Conservation (phyloP, 2,113 vertebrate genomes). For the Sakesphorus luctuosus region DNA sequence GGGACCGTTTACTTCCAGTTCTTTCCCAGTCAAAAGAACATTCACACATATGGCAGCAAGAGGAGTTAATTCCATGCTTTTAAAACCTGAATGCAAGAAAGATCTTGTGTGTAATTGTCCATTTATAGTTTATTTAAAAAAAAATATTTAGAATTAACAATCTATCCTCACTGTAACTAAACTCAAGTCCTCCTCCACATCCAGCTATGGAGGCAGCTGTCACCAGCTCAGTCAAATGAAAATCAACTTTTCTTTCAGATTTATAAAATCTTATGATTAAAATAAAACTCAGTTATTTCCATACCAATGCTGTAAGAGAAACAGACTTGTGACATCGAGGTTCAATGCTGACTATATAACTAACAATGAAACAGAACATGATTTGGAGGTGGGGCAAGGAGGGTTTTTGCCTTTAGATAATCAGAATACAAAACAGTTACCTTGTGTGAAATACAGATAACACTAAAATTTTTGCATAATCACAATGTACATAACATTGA, state of each 20-base stretch:
- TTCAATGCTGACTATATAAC: background rate
- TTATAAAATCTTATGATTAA: background rate
- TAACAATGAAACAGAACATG: background rate
- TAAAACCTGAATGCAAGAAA: slow-evolving; percentile 76
- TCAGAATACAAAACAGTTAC: background rate
- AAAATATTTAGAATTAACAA: background rate
- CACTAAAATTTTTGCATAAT: background rate
- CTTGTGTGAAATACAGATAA: background rate
- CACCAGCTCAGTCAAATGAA: background rate
- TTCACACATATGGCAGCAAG: slow-evolving; percentile 85
- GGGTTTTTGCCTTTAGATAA: background rate
- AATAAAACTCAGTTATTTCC: background rate
- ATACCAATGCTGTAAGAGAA: background rate
- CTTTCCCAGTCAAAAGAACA: slow-evolving; percentile 80
- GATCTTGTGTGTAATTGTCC: background rate
- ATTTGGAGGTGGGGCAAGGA: background rate
- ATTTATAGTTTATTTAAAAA: background rate
- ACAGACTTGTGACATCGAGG: background rate
- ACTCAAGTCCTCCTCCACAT: background rate
- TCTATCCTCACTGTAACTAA: background rate
- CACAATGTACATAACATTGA: background rate
- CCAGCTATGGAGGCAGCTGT: background rate
- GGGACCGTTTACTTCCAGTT: slow-evolving; percentile 85
- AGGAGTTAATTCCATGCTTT: slow-evolving; percentile 83
- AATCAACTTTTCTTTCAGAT: background rate